These are phyloP conservation scores for Galemys pyrenaicus DNA, from an alignment of 2,113 vertebrate species.

Conservation along the genomic window DNA sequence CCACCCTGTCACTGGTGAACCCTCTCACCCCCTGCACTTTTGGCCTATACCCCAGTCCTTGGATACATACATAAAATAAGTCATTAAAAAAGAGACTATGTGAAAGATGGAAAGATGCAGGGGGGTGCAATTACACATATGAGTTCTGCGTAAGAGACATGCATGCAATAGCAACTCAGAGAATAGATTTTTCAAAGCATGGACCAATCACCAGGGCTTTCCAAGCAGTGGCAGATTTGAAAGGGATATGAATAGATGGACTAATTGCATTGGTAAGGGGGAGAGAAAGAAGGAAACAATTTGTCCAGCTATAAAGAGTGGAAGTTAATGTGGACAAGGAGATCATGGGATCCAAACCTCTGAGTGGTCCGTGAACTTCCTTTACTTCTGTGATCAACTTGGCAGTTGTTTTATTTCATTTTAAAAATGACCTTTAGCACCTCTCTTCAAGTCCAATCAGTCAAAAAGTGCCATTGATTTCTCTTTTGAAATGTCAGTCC, in stretches of 20 bases:
- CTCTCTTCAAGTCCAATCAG: background rate
- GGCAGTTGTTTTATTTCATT: background rate
- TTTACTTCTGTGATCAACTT: background rate
- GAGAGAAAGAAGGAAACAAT: background rate
- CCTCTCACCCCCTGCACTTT: too few relatives aligned
- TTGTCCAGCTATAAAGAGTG: background rate
- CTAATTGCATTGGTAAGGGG: background rate
- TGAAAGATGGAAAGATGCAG: background rate
- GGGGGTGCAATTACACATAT: background rate
- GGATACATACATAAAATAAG: too few relatives aligned
- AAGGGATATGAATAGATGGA: background rate
- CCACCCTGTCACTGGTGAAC: too few relatives aligned
- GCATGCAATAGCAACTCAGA: background rate
- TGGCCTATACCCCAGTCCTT: too few relatives aligned
- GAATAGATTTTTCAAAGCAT: background rate
- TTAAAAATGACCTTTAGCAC: background rate
- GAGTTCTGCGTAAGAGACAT: background rate
- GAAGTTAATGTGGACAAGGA: background rate
- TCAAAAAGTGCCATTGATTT: constrained; percentile 7
- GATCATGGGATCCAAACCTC: background rate
- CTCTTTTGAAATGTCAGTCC: background rate
- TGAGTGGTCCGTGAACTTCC: background rate
- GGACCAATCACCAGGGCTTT: background rate
- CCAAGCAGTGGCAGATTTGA: background rate
- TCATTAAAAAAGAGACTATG: background rate